Base-by-base conservation (phyloP, 2,888 invertebrate species). In the Nomada fabriciana region DNA sequence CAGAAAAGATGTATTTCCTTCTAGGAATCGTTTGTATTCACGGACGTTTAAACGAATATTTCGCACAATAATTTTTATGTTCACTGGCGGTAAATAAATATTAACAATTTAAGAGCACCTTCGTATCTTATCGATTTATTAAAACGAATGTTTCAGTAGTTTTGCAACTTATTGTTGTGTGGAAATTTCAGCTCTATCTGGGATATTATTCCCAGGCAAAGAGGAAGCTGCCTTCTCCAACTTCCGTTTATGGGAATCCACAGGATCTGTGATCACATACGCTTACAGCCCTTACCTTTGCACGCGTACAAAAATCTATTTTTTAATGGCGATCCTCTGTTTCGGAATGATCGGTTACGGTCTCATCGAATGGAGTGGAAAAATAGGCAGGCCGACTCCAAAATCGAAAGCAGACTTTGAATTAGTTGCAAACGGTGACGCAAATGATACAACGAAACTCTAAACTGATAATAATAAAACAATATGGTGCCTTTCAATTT, bases 201-300 rank as follows among this genome's bases (percentile, higher is more conserved):
- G 98, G 10, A 97, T 97, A 70, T 94, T 98, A 73, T 98, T 98
- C 91, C 97, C 97, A 0, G 96, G 97, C 20, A 95, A 97, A 89
- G 97, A 98, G 90, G 98, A 98, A 91, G 98, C 98, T 0, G 97
- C 98, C 0, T 98, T 98, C 94, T 98, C 98, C 85, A 98, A 98
- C 94, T 98, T 98, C 94, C 95, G 98, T 11, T 94, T 98, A 67
- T 98, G 98, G 98, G 98, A 98, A 93, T 97, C 98, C 0, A 96
- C 97, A 0, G 98, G 98, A 69, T 98, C 98, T 78, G 98, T 98
- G 18, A 95, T 98, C 74, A 97, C 98, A 0, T 98, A 98, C 90
- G 96, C 96, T 0, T 96, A 97, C 76, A 98, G 97, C 61, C 96
- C 97, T 2, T 96, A 96, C 90, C 94, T 98, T 7, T 97, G 97